A percentile compares a stretch with the other conserved stretches of the same genome.
Evolutionary conservation across 2,888 invertebrate genomes (phyloP).

Genomic region (Cosmopolites sordidus): DNA sequence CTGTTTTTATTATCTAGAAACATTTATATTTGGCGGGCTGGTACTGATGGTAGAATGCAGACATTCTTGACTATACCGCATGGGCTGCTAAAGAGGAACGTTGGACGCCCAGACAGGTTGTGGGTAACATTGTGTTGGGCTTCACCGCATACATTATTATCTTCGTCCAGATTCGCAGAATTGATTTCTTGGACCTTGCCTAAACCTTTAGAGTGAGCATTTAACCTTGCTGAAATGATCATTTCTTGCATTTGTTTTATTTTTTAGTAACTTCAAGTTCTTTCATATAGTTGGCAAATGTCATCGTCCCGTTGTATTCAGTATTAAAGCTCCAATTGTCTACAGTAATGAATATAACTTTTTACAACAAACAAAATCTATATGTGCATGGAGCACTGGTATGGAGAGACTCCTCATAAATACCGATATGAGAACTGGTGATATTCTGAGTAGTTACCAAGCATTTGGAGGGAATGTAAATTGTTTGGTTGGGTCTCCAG

Average conservation of each 20-base stretch:
- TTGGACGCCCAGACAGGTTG: slow-evolving; percentile 28
- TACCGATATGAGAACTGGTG: slow-evolving; percentile 46
- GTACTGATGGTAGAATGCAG: slow-evolving; percentile 56
- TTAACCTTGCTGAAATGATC: too few species aligned
- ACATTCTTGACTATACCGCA: slow-evolving; percentile 40
- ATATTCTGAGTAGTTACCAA: slow-evolving; percentile 48
- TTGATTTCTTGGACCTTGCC: slow-evolving; percentile 59
- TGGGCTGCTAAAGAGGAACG: slow-evolving; percentile 20
- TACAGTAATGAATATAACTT: slow-evolving; percentile 33
- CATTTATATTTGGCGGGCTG: slow-evolving; percentile 62
- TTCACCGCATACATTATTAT: slow-evolving; percentile 48
- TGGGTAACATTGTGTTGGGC: slow-evolving; percentile 61
- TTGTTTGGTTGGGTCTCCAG: slow-evolving; percentile 59
- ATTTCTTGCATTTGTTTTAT: background rate
- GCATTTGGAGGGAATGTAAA: slow-evolving; percentile 65
- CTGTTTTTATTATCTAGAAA: slow-evolving; percentile 42
- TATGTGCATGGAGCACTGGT: slow-evolving; percentile 57
- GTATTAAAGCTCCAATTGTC: slow-evolving; percentile 51
- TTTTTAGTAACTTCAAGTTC: slow-evolving; percentile 28
- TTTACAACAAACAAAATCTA: slow-evolving; percentile 26
- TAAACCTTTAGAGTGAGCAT: slow-evolving; percentile 33
- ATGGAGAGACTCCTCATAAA: slow-evolving; percentile 59
- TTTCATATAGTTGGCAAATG: slow-evolving; percentile 46
- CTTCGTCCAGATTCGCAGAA: slow-evolving; percentile 59
- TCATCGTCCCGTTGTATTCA: slow-evolving; percentile 59